Evolutionary conservation across 2,797 vertebrate genomes (phyloP), one percentile per base, ranked within the genome.

Genomic region (Rhadinocentrus ornatus): DNA sequence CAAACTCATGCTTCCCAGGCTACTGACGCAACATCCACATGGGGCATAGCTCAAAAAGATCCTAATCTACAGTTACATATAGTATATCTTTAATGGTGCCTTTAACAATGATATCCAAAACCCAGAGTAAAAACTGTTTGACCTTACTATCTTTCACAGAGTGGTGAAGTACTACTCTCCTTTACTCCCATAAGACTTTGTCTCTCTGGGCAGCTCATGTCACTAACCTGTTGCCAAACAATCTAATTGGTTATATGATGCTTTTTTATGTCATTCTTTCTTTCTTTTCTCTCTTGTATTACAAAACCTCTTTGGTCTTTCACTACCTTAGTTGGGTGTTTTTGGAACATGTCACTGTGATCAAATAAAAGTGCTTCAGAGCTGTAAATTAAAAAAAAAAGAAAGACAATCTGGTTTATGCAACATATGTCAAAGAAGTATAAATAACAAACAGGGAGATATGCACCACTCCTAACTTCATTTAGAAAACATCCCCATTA

Each of bases 401-500:
- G 18, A 44, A 18, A 6, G 16, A 20, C 6, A 18, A 20, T 44
- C 16, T 2, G 1, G 18, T 41, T 41, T 18, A 18, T 41, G 39
- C 5, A 41, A 41, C 16, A 41, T 18, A 4, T 44, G 4, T 41
- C 4, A 16, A 12, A 18, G 6, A 5, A 16, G 4, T 41, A 20
- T 20, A 44, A 20, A 8, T 1, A 53, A 26, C 13, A 16, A 54
- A 55, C 11, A 39, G 31, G 2, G 6, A 73, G 62, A 59, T 24
- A 35, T 4, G 3, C 9, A 18, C 6, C 24, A 37, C 58, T 71
- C 48, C 48, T 61, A 12, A 11, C 8, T 35, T 6, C 16, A 18
- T 16, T 37, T 32, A 37, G 62, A 53, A 66, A 46, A 72, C 57
- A 37, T 50, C 13, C 66, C 46, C 32, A 41, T 58, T 35, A 58